Evolutionary conservation across 2,113 vertebrate species (phyloP).

Genomic region (Cryptomyrus ogoouensis): DNA sequence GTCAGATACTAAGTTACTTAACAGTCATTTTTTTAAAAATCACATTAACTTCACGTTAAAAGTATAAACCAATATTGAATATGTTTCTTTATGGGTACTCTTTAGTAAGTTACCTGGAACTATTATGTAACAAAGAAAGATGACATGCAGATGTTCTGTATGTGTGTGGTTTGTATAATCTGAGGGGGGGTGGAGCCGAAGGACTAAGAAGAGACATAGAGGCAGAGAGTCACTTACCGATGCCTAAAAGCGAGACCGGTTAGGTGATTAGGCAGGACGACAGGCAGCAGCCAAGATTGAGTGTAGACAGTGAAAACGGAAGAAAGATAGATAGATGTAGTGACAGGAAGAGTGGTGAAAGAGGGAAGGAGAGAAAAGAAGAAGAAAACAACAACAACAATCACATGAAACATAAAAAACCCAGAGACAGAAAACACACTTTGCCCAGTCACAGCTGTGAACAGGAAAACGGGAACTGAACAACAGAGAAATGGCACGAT

Average conservation of each 20-base stretch:
- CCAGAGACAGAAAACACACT: slow-evolving; percentile 29
- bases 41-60: not conserved
- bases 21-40: not conserved
- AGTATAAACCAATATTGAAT: not conserved
- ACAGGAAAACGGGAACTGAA: slow-evolving; percentile 27
- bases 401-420: slow-evolving; percentile 38
- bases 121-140: not conserved
- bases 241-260: slow-evolving; percentile 50
- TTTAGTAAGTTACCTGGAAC: slow-evolving; percentile 6
- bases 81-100: not conserved
- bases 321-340: slow-evolving; percentile 19
- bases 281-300: slow-evolving; percentile 44
- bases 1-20: not conserved
- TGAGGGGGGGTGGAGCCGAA: not conserved
- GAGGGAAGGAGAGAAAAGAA: slow-evolving; percentile 23
- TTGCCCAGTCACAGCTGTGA: slow-evolving; percentile 15
- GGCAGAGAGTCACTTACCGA: slow-evolving; percentile 54
- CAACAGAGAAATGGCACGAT: not conserved
- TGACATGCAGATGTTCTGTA: not conserved
- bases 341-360: slow-evolving; percentile 15
- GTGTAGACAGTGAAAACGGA: slow-evolving; percentile 47
- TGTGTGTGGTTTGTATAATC: not conserved
- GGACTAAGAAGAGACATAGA: not conserved
- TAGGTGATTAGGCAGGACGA: slow-evolving; percentile 28
- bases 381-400: slow-evolving; percentile 31